A percentile compares a stretch with the other conserved stretches of the same genome.
Evolutionary conservation across 2,797 vertebrate species (phyloP).

Genomic region (Anguilla megastoma): DNA sequence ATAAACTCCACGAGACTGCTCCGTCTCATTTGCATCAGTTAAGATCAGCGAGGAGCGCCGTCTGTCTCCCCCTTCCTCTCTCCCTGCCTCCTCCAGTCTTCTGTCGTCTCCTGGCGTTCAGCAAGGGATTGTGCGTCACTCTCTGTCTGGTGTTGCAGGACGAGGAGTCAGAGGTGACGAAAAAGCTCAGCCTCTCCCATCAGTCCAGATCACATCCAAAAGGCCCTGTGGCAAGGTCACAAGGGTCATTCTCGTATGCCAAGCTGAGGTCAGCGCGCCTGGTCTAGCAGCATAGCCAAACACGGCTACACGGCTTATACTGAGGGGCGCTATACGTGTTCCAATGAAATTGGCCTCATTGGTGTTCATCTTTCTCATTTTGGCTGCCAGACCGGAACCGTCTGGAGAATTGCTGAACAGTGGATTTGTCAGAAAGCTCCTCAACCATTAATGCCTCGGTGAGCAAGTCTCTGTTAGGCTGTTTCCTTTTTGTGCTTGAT

Average conservation of each 20-base stretch:
- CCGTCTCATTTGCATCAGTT: background rate
- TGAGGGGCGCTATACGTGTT: background rate
- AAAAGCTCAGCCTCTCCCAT: constrained; percentile 3
- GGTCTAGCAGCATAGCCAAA: background rate
- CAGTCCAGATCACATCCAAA: constrained; percentile 20
- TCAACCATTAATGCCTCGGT: background rate
- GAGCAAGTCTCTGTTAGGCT: background rate
- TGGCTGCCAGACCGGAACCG: background rate
- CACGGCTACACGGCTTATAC: background rate
- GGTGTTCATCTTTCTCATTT: background rate
- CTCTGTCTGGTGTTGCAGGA: background rate
- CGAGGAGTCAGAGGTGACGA: background rate
- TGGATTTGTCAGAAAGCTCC: background rate
- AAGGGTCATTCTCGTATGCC: background rate
- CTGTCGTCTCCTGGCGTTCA: background rate
- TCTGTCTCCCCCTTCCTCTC: background rate
- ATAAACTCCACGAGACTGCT: background rate
- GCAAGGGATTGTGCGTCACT: background rate
- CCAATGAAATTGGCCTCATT: background rate
- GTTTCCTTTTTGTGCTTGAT: background rate
- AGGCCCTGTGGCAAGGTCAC: background rate
- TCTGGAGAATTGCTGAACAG: background rate
- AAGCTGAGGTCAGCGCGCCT: background rate
- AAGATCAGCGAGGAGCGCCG: background rate
- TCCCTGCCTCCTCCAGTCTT: background rate